Evolutionary conservation across 2,113 vertebrate species (phyloP).

Genomic region (Entelurus aequoreus): DNA sequence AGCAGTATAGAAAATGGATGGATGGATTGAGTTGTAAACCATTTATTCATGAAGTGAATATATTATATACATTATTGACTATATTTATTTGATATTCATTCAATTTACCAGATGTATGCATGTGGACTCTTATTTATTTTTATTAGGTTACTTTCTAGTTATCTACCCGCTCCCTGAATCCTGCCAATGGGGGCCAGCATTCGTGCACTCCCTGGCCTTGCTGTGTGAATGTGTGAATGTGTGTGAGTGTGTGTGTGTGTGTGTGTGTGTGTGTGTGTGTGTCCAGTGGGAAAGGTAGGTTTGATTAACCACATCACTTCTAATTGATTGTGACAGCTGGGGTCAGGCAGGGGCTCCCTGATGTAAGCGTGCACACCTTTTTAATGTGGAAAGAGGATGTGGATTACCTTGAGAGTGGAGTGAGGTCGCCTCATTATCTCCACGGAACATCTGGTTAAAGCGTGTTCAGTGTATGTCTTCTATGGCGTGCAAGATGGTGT

Average conservation of each 20-base stretch:
- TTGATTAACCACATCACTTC: constrained; percentile 26
- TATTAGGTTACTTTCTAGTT: neutral
- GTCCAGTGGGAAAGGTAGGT: constrained; percentile 28
- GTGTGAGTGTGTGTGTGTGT: too few species aligned
- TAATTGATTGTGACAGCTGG: constrained; percentile 46
- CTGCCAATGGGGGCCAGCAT: neutral
- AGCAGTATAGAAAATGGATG: too few species aligned
- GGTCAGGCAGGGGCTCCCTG: constrained; percentile 11
- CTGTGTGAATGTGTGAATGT: too few species aligned
- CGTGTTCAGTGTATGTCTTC: neutral
- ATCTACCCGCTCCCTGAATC: neutral
- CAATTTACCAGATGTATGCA: too few species aligned
- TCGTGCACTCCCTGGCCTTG: neutral
- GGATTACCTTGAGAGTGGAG: constrained; percentile 8
- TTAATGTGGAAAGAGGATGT: constrained; percentile 26
- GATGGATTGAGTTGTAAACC: too few species aligned
- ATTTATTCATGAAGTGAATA: too few species aligned
- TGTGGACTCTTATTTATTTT: neutral
- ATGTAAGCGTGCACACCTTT: constrained; percentile 51
- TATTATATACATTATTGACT: too few species aligned
- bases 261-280: constrained; percentile 4
- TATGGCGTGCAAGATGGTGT: constrained; percentile 1
- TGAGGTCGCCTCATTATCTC: constrained; percentile 17
- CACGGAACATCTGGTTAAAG: constrained; percentile 34
- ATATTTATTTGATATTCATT: too few species aligned